Conservation (phyloP, 1,140 invertebrate species). For the Drosophila burlai region DNA sequence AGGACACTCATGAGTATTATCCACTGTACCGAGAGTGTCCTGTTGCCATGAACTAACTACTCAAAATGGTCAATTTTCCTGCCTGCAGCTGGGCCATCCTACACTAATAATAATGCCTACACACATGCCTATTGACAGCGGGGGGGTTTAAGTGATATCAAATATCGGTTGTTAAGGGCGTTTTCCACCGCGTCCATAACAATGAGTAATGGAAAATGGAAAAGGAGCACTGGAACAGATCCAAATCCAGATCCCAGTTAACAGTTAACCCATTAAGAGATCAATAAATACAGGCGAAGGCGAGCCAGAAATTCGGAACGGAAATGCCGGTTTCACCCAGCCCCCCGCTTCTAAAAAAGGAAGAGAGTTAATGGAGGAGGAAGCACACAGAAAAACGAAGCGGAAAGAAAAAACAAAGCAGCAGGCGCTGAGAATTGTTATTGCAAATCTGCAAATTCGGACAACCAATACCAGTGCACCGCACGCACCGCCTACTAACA, state of each 20-base stretch:
- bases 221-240: constrained; percentile 30
- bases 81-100: constrained; percentile 36
- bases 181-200: constrained; percentile 62
- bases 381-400: constrained; percentile 14
- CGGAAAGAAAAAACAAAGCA: constrained; percentile 4
- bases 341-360: neutral
- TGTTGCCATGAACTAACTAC: constrained; percentile 14
- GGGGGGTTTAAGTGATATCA: constrained; percentile 29
- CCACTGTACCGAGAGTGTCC: neutral
- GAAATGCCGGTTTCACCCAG: constrained; percentile 30
- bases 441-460: constrained; percentile 48
- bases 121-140: constrained; percentile 24
- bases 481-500: constrained; percentile 11
- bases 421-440: constrained; percentile 22
- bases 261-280: constrained; percentile 22
- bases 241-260: constrained; percentile 19
- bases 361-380: constrained; percentile 9
- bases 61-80: constrained; percentile 37
- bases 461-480: constrained; percentile 13
- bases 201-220: constrained; percentile 33
- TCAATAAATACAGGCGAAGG: constrained; percentile 25
- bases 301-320: constrained; percentile 26
- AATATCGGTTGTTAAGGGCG: constrained; percentile 77
- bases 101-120: constrained; percentile 8
- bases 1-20: neutral